Evolutionary conservation across 2,113 vertebrate genomes (phyloP), one percentile per base, ranked within the genome.

Genomic region (Colinus virginianus): DNA sequence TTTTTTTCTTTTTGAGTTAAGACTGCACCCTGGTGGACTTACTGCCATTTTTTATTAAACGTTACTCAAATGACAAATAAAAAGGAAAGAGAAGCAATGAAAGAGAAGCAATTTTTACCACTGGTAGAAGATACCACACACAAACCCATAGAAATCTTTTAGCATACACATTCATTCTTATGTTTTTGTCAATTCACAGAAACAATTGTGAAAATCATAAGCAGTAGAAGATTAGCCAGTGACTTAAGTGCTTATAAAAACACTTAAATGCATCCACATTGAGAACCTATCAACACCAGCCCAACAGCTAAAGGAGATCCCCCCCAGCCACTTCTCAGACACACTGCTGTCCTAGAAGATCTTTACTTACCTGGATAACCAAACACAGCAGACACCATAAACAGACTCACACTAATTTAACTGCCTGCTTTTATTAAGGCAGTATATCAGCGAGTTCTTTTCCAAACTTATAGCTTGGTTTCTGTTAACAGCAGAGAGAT

Each of bases 401-500:
- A 84, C 56, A 92, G 17, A 64, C 45, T 90, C 88, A 18, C 1
- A 4, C 43, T 70, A 58, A 91, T 82, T 84, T 72, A 67, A 81
- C 55, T 78, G 64, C 53, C 62, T 89, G 87, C 68, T 90, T 76
- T 93, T 93, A 62, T 21, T 49, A 82, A 95, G 78, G 62, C 69
- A 86, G 74, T 88, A 86, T 88, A 84, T 69, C 88, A 91, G 23
- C 34, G 25, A 68, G 48, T n/a, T 97, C 77, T 87, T 46, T 79
- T 80, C 64, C 56, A 83, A 82, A 48, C 78, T 94, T 94, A n/a
- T 59, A 81, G 55, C 55, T 58, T 61, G 70, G 80, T 82, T 96
- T 77, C 78, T 96, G 64, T 89, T 94, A 92, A 84, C 63, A 62
- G 90, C 22, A 48, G 61, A 90, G 76, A 94, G 93, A 95, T 95